Conservation (phyloP, 2,113 vertebrate genomes). For the Gobius niger region DNA sequence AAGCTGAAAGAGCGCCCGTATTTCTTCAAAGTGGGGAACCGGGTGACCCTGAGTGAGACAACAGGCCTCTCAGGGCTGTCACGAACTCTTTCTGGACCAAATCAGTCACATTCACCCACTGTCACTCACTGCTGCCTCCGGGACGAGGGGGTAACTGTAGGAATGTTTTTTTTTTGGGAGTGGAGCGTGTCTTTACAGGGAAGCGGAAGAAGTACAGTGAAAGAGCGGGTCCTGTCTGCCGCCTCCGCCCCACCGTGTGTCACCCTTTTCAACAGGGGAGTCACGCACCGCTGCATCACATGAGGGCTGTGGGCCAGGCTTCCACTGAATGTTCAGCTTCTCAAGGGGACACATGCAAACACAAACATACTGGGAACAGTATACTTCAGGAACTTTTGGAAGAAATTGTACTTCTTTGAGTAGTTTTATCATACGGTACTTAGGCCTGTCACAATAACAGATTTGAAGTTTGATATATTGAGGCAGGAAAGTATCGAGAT, state of each 20-base stretch:
- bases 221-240: conserved; percentile 6
- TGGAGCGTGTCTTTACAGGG: conserved; percentile 18
- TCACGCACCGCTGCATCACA: conserved; percentile 34
- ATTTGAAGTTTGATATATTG: too few relatives aligned
- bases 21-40: not conserved
- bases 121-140: not conserved
- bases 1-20: conserved; percentile 20
- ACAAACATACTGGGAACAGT: too few relatives aligned
- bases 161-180: conserved; percentile 21
- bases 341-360: not conserved
- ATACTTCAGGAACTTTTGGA: too few relatives aligned
- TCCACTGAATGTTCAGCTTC: not conserved
- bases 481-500: too few relatives aligned
- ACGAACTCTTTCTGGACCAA: not conserved
- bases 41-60: not conserved
- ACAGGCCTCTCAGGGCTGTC: conserved; percentile 23
- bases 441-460: too few relatives aligned
- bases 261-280: conserved; percentile 40
- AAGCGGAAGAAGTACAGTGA: not conserved
- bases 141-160: not conserved
- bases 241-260: conserved; percentile 29
- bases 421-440: too few relatives aligned
- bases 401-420: too few relatives aligned
- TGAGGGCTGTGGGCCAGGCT: conserved; percentile 33
- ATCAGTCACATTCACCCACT: conserved; percentile 28